Base-by-base conservation (phyloP, 2,113 vertebrate species). In the Mohoua ochrocephala region DNA sequence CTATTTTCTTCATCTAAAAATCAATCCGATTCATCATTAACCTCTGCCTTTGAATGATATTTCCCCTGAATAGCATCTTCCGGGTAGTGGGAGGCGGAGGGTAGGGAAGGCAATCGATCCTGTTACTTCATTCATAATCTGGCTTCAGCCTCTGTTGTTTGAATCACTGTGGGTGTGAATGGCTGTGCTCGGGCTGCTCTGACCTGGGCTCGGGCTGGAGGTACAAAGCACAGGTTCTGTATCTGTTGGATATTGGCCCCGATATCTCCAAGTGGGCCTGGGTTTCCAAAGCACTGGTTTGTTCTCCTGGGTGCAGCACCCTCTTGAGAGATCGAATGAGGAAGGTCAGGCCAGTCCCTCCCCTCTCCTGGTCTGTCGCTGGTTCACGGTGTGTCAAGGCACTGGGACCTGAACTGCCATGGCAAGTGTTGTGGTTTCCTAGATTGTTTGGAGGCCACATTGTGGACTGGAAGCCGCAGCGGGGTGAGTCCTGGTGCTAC, bases 61-160 rank as follows among this genome's bases (percentile, higher is more conserved):
- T 91, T 95, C 89, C 86, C 82, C 65, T 92, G 85, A 90, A 84
- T 75, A 87, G 57, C 69, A 69, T 91, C 77, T 76, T 96, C 87
- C 60, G 64, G 67, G 92, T 91, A 90, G 76, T 52, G 61, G 69
- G 80, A 63, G 86, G 89, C 0, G 0, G 65, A 87, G 54, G 65
- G 35, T 31, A 61, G 71, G 35, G 79, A 71, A 91, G 75, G 45
- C 54, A 84, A 78, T 85, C 1, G 33, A 91, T 95, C n/a, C 56
- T 50, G 17, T n/a, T 83, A 20, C 37, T 89, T 92, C 89, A 96
- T 96, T 95, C 95, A 87, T 76, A 54, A 75, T 64, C 79, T 87
- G 82, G 4, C 77, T 82, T 39, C 44, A 91, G 21, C 69, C 37
- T 41, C n/a, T 4, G 0, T 22, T 69, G 8, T 77, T 56, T 44